Evolutionary conservation across 92 coral and sea anemone genomes (phyloP).

Genomic region (Hydrozoanthus gracilis): DNA sequence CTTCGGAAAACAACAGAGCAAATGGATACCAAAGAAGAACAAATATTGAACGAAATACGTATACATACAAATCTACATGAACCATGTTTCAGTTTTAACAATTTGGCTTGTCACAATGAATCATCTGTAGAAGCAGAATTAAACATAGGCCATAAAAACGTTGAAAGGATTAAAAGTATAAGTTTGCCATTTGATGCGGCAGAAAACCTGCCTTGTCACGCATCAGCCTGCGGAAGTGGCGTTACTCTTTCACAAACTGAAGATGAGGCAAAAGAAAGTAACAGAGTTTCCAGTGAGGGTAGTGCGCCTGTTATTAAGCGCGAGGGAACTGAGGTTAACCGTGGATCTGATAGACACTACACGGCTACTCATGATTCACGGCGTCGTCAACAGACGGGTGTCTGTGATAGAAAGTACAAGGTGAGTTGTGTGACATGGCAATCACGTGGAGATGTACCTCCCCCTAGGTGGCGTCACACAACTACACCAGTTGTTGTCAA

Average conservation of each 20-base stretch:
- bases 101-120: background rate
- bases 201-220: background rate
- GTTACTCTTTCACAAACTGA: background rate
- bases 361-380: background rate
- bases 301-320: background rate
- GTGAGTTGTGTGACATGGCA: conserved; percentile 16
- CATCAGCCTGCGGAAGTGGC: background rate
- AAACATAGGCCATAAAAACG: background rate
- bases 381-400: background rate
- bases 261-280: background rate
- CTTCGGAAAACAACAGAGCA: background rate
- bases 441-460: conserved; percentile 63
- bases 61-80: background rate
- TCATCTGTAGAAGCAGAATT: background rate
- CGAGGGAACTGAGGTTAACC: background rate
- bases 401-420: background rate
- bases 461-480: conserved; percentile 87
- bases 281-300: background rate
- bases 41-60: background rate
- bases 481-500: conserved; percentile 49
- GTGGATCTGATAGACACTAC: background rate
- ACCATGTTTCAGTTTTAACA: background rate
- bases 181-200: background rate
- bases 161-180: background rate
- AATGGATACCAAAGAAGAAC: background rate